Evolutionary conservation across 2,113 vertebrate species (phyloP), one percentile per base, ranked within the genome.

Genomic region (Elephantulus edwardii): DNA sequence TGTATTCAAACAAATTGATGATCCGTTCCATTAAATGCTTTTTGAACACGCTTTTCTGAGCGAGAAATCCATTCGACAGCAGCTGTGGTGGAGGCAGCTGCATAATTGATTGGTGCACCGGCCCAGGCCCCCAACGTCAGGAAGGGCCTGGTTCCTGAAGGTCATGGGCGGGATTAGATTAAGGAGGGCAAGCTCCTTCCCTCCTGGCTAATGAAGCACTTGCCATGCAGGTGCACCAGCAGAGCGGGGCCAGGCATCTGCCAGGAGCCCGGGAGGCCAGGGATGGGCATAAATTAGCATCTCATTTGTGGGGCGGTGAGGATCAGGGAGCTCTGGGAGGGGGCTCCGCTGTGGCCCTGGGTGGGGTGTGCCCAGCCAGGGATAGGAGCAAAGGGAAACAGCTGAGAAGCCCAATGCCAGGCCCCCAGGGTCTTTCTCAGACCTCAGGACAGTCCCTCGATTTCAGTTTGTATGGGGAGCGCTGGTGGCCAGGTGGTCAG

Each of bases 1-100:
- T 93, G 88, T 94, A 93, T 94, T 95, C 94, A 94, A 93, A 95
- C 95, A 96, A 93, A 95, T 95, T 95, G 95, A 93, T 79, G 95
- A 94, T 94, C 95, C 13, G 72, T 95, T 95, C 92, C 90, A 86
- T 95, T 92, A 94, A 88, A 94, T 82, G 95, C 95, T 93, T 94
- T 95, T 90, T 54, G 71, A 95, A 96, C 95, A 95, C 0, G 83
- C 90, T 95, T 91, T 95, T 90, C 91, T 75, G 90, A 95, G 94
- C 22, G 30, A 95, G 95, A 93, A 93, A 95, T 96, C 91, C 70
- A 86, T 91, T 54, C 13, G 1, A 88, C 71, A 35, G 77, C 95
- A 94, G 92, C 95, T 94, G 94, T 1, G 4, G 94, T 1, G 4
- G 77, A 94, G 90, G 68, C 92, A 2, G 1, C 0, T 13, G 77